phyloP scores from a whole-genome alignment of 2,888 invertebrate genomes.

The Oscheius sp. region DNA sequence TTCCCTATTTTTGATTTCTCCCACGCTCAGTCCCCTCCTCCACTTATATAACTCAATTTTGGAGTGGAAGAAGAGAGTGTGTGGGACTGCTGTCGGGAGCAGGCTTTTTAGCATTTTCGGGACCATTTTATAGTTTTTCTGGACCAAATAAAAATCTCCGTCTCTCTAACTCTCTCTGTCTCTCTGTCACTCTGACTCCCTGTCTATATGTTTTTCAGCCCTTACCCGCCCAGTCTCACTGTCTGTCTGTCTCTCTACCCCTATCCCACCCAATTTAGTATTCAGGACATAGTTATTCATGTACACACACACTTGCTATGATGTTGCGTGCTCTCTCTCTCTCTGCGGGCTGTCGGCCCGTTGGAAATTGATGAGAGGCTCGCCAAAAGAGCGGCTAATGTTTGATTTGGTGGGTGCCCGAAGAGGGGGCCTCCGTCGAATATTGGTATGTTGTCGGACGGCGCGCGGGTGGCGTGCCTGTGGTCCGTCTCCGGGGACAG shows the following conservation, averaged over 20 bases:
- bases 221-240: too few relatives aligned
- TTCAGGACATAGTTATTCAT: too few relatives aligned
- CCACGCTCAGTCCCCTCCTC: not conserved
- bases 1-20: not conserved
- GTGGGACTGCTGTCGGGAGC: too few relatives aligned
- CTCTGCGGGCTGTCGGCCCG: constrained; percentile 10
- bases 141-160: too few relatives aligned
- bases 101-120: too few relatives aligned
- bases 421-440: not conserved
- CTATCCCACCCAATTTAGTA: too few relatives aligned
- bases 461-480: not conserved
- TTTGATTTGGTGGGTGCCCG: constrained; percentile 29
- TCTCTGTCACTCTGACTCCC: too few relatives aligned
- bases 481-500: constrained; percentile 10
- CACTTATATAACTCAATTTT: not conserved
- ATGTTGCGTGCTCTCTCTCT: constrained; percentile 24
- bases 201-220: too few relatives aligned
- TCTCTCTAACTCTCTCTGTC: too few relatives aligned
- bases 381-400: constrained; percentile 37
- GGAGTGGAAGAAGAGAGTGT: too few relatives aligned
- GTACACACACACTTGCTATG: constrained; percentile 9
- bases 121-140: too few relatives aligned
- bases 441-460: constrained; percentile 11
- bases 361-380: constrained; percentile 36
- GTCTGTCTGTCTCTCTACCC: too few relatives aligned